Evolutionary conservation across 2,797 vertebrate species (phyloP).

Genomic region (Poeciliopsis paucimaculata): DNA sequence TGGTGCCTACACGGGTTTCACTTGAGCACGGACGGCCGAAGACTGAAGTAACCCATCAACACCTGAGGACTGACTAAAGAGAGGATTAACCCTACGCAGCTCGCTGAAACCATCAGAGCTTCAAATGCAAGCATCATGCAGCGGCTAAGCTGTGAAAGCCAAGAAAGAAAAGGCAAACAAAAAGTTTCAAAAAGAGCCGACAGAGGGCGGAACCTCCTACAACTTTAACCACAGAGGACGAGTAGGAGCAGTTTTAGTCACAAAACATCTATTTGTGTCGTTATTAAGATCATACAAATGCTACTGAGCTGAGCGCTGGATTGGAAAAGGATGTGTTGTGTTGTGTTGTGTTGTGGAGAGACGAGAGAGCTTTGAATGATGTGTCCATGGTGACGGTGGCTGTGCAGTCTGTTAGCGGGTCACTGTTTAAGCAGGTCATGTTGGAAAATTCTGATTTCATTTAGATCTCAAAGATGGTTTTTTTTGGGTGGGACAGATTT

Average conservation of each 20-base stretch:
- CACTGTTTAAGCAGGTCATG: neutral
- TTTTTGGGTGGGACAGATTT: neutral
- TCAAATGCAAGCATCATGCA: constrained; percentile 72
- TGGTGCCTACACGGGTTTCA: constrained; percentile 41
- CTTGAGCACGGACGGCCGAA: constrained; percentile 52
- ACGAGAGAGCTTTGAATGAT: constrained; percentile 24
- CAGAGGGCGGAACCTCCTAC: constrained; percentile 53
- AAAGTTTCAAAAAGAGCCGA: constrained; percentile 27
- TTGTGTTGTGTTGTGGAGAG: constrained; percentile 20
- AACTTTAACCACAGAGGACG: constrained; percentile 52
- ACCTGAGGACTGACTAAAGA: constrained; percentile 54
- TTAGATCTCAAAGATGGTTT: neutral
- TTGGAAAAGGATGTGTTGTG: constrained; percentile 35
- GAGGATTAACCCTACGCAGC: constrained; percentile 48
- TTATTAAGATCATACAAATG: constrained; percentile 49
- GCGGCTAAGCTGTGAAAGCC: constrained; percentile 58
- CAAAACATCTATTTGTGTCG: constrained; percentile 44
- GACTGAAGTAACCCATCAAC: constrained; percentile 47
- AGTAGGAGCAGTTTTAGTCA: constrained; percentile 30
- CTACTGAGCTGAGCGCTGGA: constrained; percentile 25
- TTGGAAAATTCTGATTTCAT: neutral
- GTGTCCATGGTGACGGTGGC: constrained; percentile 24
- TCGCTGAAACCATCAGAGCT: constrained; percentile 59
- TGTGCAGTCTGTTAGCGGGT: constrained; percentile 17
- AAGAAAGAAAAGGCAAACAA: constrained; percentile 3